A percentile compares a stretch with the other conserved stretches of the same genome.
Evolutionary conservation across 2,113 vertebrate genomes (phyloP).

Genomic region (Cichladusa arquata): DNA sequence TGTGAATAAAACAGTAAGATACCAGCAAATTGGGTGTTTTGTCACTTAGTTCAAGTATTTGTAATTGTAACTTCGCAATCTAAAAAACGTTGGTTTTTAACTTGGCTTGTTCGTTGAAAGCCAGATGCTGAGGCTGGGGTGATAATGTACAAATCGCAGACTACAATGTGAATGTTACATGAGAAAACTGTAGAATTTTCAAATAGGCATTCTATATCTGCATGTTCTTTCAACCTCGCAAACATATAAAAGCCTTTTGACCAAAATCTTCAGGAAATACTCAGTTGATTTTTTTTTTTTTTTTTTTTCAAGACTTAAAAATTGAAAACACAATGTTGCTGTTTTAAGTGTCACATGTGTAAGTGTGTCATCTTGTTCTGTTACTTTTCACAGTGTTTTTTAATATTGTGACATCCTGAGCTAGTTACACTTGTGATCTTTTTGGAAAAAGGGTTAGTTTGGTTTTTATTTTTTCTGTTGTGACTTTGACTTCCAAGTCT

Average conservation of each 20-base stretch:
- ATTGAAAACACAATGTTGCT: not conserved
- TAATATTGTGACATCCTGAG: constrained; percentile 42
- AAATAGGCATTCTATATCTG: not conserved
- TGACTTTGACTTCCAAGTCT: not conserved
- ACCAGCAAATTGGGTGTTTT: constrained; percentile 20
- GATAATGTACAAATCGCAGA: not conserved
- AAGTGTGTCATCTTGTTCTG: constrained; percentile 54
- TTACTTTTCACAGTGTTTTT: constrained; percentile 57
- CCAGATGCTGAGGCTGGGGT: not conserved
- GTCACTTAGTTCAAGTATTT: constrained; percentile 21
- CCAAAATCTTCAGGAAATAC: not conserved
- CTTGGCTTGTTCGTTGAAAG: not conserved
- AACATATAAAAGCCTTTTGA: not conserved
- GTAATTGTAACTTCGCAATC: not conserved
- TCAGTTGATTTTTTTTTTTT: not conserved
- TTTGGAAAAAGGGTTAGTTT: not conserved
- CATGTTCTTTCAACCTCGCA: not conserved
- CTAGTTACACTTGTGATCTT: not conserved
- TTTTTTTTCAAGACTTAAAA: not conserved
- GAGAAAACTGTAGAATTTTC: not conserved
- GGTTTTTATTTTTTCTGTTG: not conserved
- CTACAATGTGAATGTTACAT: not conserved
- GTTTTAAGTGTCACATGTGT: constrained; percentile 17
- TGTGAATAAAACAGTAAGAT: constrained; percentile 74
- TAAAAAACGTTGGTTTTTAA: not conserved